Conservation (phyloP, 2,888 invertebrate genomes). For the Rapana venosa region DNA sequence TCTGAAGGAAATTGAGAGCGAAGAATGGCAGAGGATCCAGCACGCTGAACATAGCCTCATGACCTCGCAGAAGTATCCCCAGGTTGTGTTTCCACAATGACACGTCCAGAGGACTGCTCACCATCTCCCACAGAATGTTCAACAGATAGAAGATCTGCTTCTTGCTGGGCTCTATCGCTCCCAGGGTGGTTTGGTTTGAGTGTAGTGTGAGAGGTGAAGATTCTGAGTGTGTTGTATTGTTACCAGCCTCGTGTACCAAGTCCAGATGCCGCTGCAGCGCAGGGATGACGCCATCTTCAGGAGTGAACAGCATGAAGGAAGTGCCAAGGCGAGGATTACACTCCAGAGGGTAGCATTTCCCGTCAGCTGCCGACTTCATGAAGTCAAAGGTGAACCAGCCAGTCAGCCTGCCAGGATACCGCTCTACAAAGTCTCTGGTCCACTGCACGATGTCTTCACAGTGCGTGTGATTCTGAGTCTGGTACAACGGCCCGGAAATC, state of each 20-base stretch:
- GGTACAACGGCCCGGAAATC: neutral
- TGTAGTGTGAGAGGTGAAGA: neutral
- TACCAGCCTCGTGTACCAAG: neutral
- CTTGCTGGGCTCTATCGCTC: neutral
- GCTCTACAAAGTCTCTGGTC: neutral
- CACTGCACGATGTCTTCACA: neutral
- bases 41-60: slow-evolving; percentile 23
- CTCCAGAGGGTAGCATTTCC: slow-evolving; percentile 22
- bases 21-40: slow-evolving; percentile 21
- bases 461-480: neutral
- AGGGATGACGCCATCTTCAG: neutral
- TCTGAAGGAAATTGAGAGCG: slow-evolving; percentile 24
- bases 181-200: no score
- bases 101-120: neutral
- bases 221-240: neutral
- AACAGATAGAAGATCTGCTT: slow-evolving; percentile 20
- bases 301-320: slow-evolving; percentile 21
- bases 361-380: neutral
- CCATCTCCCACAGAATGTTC: slow-evolving; percentile 29
- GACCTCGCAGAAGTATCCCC: neutral
- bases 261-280: neutral
- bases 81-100: neutral
- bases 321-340: slow-evolving; percentile 27
- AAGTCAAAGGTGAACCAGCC: slow-evolving; percentile 20
- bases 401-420: neutral